Base-by-base conservation (phyloP, 1,140 invertebrate genomes). In the Triops longicaudatus region DNA sequence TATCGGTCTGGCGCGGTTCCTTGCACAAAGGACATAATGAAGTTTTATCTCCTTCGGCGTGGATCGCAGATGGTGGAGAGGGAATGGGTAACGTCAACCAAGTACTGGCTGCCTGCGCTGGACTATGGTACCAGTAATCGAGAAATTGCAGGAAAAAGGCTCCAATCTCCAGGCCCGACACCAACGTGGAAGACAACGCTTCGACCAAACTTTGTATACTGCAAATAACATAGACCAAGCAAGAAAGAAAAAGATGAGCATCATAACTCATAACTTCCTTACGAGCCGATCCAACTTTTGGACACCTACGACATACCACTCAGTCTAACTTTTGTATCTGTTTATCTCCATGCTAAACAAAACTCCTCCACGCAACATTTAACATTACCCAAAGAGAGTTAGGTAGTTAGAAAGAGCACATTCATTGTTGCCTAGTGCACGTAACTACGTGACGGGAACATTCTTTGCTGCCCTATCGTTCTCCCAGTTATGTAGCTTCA, bases 21-120 rank as follows among this genome's bases (percentile, higher is more conserved):
- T 63, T 63, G 50, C 50, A 63, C 22, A 63, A n/a, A 22, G 50
- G 50, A 63, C 50, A 63, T 63, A 63, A 63, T 63, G 50, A 63
- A 22, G 50, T 63, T 63, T 10, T 63, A 63, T 63, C 50, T 17
- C 22, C 17, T 63, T 63, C 50, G 7, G 31, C 31, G 50, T 63
- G 22, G 17, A 14, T 63, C 50, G n/a, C 50, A 63, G 50, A 22
- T 14, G 50, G 50, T 22, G 50, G 50, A 9, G 50, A 63, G 6
- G 50, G 50, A 63, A 63, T 63, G 14, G 50, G 50, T 63, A 63
- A 63, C 17, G 50, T 63, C 14, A 63, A 22, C 50, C 50, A 63
- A 0, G 50, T 63, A 22, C 50, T 63, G 14, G 50, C 50, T 63
- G 50, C 50, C 22, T 63, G 50, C 10, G 50, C 14, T 63, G 14